Conservation (phyloP, 2,797 vertebrate species). For the Coregonus suidteri region DNA sequence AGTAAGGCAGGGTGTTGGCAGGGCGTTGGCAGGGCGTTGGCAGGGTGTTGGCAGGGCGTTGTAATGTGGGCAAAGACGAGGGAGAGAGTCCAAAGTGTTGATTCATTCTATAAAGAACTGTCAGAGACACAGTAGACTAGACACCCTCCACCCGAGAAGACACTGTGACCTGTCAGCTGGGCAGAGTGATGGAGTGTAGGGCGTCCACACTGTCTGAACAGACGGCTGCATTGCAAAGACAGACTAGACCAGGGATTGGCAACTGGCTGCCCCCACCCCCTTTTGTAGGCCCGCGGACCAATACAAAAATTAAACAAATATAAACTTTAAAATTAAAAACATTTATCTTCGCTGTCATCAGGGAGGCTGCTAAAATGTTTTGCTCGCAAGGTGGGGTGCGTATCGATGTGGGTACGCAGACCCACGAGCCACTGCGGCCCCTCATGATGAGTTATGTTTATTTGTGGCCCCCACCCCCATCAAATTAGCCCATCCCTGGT, state of each 20-base stretch:
- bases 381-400: no score
- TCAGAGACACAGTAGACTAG: neutral
- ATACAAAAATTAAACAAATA: no score
- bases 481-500: no score
- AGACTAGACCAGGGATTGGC: neutral
- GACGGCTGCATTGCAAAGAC: neutral
- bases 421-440: no score
- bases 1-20: neutral
- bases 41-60: neutral
- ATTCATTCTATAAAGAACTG: neutral
- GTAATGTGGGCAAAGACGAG: neutral
- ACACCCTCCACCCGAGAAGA: neutral
- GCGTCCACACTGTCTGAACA: conserved; percentile 2
- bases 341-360: no score
- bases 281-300: no score
- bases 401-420: no score
- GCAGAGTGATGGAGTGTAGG: neutral
- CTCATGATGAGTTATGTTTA: no score
- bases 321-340: no score
- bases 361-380: no score
- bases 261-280: neutral
- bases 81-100: neutral
- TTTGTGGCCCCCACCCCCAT: no score
- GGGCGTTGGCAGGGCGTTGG: neutral
- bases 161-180: neutral